phyloP scores from a whole-genome alignment of 2,797 vertebrate species.

The Channa striata region DNA sequence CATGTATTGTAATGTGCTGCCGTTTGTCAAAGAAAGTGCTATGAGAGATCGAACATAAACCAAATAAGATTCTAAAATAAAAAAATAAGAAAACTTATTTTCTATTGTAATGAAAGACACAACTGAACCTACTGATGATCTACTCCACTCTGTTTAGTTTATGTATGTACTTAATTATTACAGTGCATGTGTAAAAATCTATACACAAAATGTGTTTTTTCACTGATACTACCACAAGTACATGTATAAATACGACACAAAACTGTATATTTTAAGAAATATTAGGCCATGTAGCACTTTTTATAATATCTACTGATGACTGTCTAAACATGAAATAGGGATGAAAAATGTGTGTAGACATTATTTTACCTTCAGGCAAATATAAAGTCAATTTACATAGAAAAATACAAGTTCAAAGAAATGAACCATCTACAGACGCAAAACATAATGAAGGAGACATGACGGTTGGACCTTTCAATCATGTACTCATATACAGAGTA shows the following conservation, averaged over 20 bases:
- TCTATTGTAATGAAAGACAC: background rate
- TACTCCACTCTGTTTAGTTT: background rate
- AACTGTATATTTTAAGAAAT: slow-evolving; percentile 13
- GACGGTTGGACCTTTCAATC: slow-evolving; percentile 54
- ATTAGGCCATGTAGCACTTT: slow-evolving; percentile 4
- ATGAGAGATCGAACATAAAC: background rate
- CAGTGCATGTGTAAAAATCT: too few species aligned
- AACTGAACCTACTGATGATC: background rate
- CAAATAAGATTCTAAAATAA: too few species aligned
- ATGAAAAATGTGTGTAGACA: slow-evolving; percentile 18
- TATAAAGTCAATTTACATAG: slow-evolving; percentile 14
- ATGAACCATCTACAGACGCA: background rate
- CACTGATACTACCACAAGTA: too few species aligned
- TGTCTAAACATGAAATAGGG: slow-evolving; percentile 12
- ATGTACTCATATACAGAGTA: slow-evolving; percentile 60
- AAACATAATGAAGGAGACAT: slow-evolving; percentile 51
- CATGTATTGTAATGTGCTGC: background rate
- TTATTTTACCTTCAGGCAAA: slow-evolving; percentile 13
- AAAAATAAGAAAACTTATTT: too few species aligned
- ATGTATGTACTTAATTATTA: background rate
- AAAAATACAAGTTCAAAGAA: slow-evolving; percentile 25
- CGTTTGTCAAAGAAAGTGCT: background rate
- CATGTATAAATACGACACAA: slow-evolving; percentile 3
- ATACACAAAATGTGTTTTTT: too few species aligned
- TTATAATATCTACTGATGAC: slow-evolving; percentile 24